Evolutionary conservation across 2,113 vertebrate genomes (phyloP).

Genomic region (Charina bottae): DNA sequence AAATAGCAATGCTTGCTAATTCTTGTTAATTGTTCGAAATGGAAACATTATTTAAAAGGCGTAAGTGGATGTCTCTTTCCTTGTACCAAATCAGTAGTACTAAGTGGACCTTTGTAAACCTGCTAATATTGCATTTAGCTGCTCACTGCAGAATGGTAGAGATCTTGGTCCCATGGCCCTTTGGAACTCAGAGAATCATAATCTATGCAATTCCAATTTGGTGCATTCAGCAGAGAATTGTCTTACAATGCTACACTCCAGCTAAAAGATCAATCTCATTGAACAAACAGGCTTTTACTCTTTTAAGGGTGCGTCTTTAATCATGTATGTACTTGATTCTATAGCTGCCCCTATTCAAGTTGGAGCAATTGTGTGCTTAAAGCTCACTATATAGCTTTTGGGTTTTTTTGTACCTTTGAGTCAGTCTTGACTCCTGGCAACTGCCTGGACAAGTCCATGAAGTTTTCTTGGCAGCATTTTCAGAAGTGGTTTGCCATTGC

Average conservation of each 20-base stretch:
- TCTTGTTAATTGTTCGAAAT: background rate
- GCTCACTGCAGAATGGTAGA: background rate
- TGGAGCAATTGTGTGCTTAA: background rate
- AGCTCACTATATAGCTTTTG: background rate
- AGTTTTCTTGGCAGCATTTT: no score
- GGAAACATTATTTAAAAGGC: background rate
- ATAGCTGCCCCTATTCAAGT: background rate
- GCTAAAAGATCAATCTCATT: no score
- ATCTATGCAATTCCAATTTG: fast-evolving
- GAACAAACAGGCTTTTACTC: background rate
- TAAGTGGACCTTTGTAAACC: background rate
- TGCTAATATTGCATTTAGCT: background rate
- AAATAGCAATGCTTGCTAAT: background rate
- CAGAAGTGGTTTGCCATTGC: background rate
- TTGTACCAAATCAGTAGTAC: background rate
- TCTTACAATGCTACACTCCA: background rate
- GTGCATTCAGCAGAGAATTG: background rate
- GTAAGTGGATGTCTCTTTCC: background rate
- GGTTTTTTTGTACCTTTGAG: no score
- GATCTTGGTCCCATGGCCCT: background rate
- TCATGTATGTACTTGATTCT: background rate
- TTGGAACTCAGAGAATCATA: background rate
- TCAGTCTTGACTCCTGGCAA: no score
- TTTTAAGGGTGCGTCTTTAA: background rate
- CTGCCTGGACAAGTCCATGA: no score